These are phyloP conservation scores for Molossus alvarezi DNA, from an alignment of 2,797 vertebrate genomes.

Conservation along the genomic window DNA sequence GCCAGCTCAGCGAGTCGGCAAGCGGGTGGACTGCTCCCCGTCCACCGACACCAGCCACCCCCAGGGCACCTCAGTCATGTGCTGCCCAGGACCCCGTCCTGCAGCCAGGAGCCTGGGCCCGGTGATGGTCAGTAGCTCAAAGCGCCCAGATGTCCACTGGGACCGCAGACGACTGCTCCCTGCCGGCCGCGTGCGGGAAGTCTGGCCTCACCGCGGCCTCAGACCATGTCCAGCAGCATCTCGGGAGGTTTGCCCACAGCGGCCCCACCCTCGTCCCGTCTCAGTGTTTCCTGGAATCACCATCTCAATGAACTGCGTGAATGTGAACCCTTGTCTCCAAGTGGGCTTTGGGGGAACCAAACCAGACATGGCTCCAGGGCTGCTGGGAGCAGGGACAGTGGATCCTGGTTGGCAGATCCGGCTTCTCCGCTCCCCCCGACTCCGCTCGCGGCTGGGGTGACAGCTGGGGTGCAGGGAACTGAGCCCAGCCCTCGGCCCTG, in stretches of 20 bases:
- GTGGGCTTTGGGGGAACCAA: not conserved
- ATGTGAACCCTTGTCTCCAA: not conserved
- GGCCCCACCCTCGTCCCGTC: no score
- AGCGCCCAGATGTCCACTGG: not conserved
- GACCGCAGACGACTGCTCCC: accelerated
- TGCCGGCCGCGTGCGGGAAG: accelerated
- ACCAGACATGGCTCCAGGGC: not conserved
- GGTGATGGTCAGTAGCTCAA: not conserved
- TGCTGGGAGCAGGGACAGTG: no score
- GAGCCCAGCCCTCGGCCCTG: not conserved
- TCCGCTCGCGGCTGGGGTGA: not conserved
- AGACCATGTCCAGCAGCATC: accelerated
- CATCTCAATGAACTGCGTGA: not conserved
- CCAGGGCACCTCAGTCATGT: accelerated
- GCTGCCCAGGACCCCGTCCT: not conserved
- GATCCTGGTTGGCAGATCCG: not conserved
- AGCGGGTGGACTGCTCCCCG: not conserved
- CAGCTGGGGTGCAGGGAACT: not conserved
- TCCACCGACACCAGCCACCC: not conserved
- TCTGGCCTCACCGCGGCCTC: not conserved
- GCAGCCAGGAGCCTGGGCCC: not conserved
- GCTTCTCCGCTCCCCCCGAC: not conserved
- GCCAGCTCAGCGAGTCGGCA: not conserved
- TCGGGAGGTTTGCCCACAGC: accelerated
- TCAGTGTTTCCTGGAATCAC: not conserved